Base-by-base conservation (phyloP, 2,113 vertebrate genomes). In the Brevimyrus niger region DNA sequence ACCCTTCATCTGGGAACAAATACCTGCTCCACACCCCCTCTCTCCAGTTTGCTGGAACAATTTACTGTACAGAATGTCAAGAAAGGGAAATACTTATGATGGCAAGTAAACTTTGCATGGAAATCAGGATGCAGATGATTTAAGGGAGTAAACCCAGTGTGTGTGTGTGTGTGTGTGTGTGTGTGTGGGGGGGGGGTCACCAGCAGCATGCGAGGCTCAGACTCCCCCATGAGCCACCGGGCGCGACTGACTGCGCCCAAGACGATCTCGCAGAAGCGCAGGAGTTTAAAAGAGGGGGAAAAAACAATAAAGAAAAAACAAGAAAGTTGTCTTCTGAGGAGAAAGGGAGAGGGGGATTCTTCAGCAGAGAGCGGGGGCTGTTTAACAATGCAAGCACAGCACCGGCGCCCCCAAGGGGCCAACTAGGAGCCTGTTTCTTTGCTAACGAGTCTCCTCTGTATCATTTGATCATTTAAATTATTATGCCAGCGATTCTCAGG, bases 391-490 rank as follows among this genome's bases (percentile, higher is more conserved):
- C 95, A 96, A 96, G 95, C 92, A 95, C 93, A 92, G 94, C 94
- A 94, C 94, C 91, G 93, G 83, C 65, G 93, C 94, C 92, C 95
- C 95, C 96, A 95, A 94, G 96, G 95, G 96, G 96, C 96, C 96
- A 96, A 96, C 96, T 96, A 96, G 95, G 94, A 96, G 95, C 94
- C 95, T 95, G 95, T 95, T 96, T 96, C 96, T 95, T 94, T 94
- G 94, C 96, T 96, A 96, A 96, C 96, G 96, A 96, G 96, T 96
- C 96, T 96, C 96, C 95, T 95, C 96, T 96, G 96, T 94, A 96
- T 96, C 96, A 96, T 96, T 96, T 96, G 96, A 96, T 96, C 96
- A 96, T 96, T 96, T 96, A 96, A 96, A 96, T 96, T 96, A 96
- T 96, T 96, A 96, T 96, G 96, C 96, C 95, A 96, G 94, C 94